phyloP scores from a whole-genome alignment of 2,797 vertebrate species.

The Sphaeramia orbicularis region DNA sequence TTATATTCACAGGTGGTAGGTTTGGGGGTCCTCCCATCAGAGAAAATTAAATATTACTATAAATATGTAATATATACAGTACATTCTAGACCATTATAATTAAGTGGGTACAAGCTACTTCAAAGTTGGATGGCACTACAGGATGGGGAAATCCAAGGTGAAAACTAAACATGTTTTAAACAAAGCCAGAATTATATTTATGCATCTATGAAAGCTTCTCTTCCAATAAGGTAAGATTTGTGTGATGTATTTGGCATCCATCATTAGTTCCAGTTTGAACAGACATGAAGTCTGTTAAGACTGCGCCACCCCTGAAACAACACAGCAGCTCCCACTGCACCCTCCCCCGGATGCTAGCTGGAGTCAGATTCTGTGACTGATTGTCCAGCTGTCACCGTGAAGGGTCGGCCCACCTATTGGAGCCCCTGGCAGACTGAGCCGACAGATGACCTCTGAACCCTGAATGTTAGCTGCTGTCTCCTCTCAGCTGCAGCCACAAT shows the following conservation, averaged over 20 bases:
- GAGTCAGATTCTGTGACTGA: conserved; percentile 20
- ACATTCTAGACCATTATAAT: too few relatives aligned
- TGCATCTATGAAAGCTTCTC: neutral
- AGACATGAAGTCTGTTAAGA: conserved; percentile 13
- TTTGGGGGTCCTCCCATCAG: too few relatives aligned
- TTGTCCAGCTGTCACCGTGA: conserved; percentile 61
- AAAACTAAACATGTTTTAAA: too few relatives aligned
- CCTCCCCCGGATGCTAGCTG: neutral
- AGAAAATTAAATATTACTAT: too few relatives aligned
- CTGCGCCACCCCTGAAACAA: conserved; percentile 38
- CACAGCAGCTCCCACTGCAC: neutral
- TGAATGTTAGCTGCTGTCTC: conserved; percentile 47
- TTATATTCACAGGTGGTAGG: too few relatives aligned
- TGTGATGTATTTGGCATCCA: too few relatives aligned
- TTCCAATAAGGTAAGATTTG: too few relatives aligned
- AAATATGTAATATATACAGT: too few relatives aligned
- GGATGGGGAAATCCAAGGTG: too few relatives aligned
- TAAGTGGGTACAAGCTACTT: too few relatives aligned
- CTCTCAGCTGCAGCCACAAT: conserved; percentile 24
- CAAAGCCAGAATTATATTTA: too few relatives aligned
- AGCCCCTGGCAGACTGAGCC: conserved; percentile 3
- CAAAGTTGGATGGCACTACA: too few relatives aligned
- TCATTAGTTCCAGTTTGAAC: neutral
- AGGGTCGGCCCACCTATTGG: conserved; percentile 42
- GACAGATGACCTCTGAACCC: conserved; percentile 41